Evolutionary conservation across 2,797 vertebrate genomes (phyloP), one percentile per base, ranked within the genome.

Genomic region (Potorous gilbertii): DNA sequence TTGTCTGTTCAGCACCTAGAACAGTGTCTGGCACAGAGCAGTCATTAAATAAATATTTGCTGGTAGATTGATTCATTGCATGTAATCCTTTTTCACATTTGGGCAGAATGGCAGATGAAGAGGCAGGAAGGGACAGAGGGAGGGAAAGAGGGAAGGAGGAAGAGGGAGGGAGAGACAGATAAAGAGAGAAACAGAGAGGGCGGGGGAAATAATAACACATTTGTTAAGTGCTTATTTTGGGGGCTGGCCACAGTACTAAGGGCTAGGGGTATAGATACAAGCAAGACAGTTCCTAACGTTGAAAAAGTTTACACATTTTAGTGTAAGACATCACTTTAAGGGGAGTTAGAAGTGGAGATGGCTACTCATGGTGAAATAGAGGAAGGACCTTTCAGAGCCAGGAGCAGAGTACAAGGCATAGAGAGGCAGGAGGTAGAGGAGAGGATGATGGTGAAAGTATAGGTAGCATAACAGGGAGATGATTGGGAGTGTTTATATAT

Each of bases 41-140:
- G 21, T 18, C 24, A 6, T 46, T 81, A 46, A 81, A 46, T 24
- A 81, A 81, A 46, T 46, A 24, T 46, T 81, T 81, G 6, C 40
- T 81, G 18, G 6, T 46, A 27, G n/a, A 81, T 46, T 81, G 9
- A 3, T 81, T 27, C 40, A 24, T 81, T 46, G 18, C 74, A 81
- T 46, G 21, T 81, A 8, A 40, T 81, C 21, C 21, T 46, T 46
- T 81, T 46, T 27, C 40, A 81, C 2, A 81, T 81, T 27, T 81
- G 21, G 21, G 29, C 8, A 81, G 40, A 81, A 81, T 24, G 29
- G 24, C 40, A 46, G 34, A 9, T 4, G 5, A 14, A 16, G 62
- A n/a, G 12, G 11, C 4, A 62, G 10, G 16, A 0, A 34, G 4
- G 16, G 52, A 52, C 1, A 1, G 31, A 5, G 1, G 14, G 31